These are phyloP conservation scores for Agrilus biguttatus DNA, from an alignment of 2,888 invertebrate species.

Conservation along the genomic window DNA sequence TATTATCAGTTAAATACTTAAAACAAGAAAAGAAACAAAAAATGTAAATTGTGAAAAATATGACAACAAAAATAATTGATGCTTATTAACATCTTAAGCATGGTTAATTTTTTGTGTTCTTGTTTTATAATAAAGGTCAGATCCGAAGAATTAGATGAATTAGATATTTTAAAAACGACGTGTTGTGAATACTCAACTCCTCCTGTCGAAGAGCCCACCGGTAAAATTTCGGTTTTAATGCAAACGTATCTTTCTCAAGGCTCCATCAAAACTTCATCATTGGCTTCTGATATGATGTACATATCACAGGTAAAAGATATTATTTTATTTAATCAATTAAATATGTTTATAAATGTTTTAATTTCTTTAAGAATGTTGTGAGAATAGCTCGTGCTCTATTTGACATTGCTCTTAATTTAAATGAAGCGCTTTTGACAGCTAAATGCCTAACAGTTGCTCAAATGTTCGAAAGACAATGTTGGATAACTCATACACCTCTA, in stretches of 20 bases:
- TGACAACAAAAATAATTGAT: too few species aligned
- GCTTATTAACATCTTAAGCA: too few species aligned
- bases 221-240: constrained; percentile 89
- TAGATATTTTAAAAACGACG: constrained; percentile 60
- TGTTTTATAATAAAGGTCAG: constrained; percentile 45
- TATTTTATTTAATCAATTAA: not conserved
- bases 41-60: too few species aligned
- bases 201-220: constrained; percentile 81
- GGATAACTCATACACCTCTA: constrained; percentile 77
- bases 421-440: constrained; percentile 79
- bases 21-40: too few species aligned
- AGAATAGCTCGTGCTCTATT: constrained; percentile 86
- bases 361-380: constrained; percentile 60
- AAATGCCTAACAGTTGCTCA: constrained; percentile 77
- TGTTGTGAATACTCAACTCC: constrained; percentile 67
- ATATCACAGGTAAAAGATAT: constrained; percentile 57
- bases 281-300: constrained; percentile 79
- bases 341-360: not conserved
- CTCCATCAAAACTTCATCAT: constrained; percentile 66
- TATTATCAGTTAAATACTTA: too few species aligned
- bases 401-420: constrained; percentile 80
- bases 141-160: constrained; percentile 87
- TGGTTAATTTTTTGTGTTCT: too few species aligned
- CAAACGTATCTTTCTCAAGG: constrained; percentile 80
- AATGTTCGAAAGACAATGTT: constrained; percentile 84